A percentile compares a stretch with the other conserved stretches of the same genome.
Conservation (phyloP, 2,797 vertebrate genomes). For the Pteropus rufus region DNA sequence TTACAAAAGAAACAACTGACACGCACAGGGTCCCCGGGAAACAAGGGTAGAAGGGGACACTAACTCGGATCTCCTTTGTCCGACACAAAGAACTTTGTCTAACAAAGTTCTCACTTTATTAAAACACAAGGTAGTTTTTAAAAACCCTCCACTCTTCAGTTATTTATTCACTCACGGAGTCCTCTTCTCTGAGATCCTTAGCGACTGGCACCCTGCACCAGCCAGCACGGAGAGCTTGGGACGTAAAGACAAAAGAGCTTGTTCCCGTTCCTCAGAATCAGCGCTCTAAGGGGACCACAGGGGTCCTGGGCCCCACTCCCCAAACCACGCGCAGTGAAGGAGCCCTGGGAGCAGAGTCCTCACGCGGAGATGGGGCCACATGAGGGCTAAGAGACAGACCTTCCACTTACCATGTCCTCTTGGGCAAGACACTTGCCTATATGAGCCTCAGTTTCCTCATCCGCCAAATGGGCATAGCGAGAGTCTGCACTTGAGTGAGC, state of each 20-base stretch:
- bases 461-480: not conserved
- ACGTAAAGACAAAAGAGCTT: not conserved
- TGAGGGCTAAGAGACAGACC: not conserved
- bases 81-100: not conserved
- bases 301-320: not conserved
- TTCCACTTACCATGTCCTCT: not conserved
- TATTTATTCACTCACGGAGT: not conserved
- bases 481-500: not conserved
- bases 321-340: rapidly evolving
- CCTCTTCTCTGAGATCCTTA: not conserved
- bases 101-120: not conserved
- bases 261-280: not conserved
- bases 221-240: not conserved
- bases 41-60: not conserved
- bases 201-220: not conserved
- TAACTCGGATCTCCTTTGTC: not conserved
- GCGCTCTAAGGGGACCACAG: not conserved
- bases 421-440: not conserved
- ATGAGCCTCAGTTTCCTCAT: not conserved
- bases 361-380: rapidly evolving
- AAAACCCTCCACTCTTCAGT: not conserved
- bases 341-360: not conserved
- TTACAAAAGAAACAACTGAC: not conserved
- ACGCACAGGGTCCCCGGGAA: not conserved
- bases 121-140: not conserved